A percentile compares a stretch with the other conserved stretches of the same genome.
These are phyloP conservation scores for Anarhynchus alexandrinus DNA, from an alignment of 2,113 vertebrate species.

Conservation along the genomic window DNA sequence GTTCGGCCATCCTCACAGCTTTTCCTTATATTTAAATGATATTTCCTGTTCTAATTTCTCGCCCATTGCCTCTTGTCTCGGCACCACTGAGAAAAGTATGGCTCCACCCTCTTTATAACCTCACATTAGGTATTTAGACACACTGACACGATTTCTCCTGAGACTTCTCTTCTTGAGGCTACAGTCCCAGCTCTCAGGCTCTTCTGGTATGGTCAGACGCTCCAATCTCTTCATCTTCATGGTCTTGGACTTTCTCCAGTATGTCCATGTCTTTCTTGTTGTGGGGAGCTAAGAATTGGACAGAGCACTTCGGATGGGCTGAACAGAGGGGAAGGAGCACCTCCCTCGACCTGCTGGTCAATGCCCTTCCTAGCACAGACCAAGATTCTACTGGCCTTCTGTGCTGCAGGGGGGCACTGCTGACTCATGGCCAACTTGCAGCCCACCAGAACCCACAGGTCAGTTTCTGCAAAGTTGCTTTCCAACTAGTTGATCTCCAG, in stretches of 20 bases:
- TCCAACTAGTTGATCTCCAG: neutral
- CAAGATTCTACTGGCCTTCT: neutral
- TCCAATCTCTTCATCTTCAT: neutral
- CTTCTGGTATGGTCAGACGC: neutral
- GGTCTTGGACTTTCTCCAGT: neutral
- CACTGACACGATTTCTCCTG: neutral
- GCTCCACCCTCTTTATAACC: neutral
- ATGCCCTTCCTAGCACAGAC: neutral
- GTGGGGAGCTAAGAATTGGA: neutral
- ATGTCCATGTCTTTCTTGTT: neutral
- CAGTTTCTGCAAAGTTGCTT: neutral
- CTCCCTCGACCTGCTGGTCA: neutral
- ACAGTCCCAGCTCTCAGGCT: neutral
- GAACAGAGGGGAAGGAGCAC: neutral
- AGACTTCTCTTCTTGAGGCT: neutral
- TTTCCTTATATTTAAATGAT: neutral
- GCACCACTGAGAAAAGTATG: neutral
- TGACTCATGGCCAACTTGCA: neutral
- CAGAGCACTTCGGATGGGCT: neutral
- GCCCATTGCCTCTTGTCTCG: neutral
- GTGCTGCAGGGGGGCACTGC: fast-evolving
- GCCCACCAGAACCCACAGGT: neutral
- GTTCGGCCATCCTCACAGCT: neutral
- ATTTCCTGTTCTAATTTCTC: neutral
- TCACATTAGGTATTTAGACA: neutral